These are phyloP conservation scores for Nesometra sesokonis DNA, from an alignment of 35 echinoderm and acorn worm genomes.

Conservation along the genomic window DNA sequence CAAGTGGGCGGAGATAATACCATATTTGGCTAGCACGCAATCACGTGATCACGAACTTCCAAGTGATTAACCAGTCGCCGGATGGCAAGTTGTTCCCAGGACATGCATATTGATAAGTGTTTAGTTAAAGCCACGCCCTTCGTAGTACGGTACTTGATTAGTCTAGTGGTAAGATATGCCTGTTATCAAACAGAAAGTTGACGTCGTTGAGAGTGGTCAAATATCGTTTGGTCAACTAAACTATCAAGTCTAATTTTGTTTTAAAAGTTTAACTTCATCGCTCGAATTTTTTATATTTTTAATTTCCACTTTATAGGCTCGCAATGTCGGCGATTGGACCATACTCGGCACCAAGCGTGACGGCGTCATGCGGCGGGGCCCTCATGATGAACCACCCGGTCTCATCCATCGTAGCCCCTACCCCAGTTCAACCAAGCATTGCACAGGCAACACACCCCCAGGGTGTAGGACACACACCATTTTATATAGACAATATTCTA, in stretches of 20 bases:
- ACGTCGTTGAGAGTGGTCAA: not conserved
- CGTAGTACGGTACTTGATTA: not conserved
- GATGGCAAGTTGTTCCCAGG: not conserved
- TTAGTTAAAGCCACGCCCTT: not conserved
- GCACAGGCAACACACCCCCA: not conserved
- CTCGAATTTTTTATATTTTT: not conserved
- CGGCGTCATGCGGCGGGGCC: not conserved
- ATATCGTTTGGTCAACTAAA: not conserved
- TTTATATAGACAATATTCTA: not conserved
- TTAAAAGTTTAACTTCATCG: not conserved
- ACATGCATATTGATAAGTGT: not conserved
- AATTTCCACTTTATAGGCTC: not conserved
- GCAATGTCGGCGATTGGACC: not conserved
- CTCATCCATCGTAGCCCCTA: not conserved
- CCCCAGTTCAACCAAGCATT: not conserved
- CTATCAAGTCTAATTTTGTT: not conserved
- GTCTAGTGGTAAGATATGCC: not conserved
- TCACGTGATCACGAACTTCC: not conserved
- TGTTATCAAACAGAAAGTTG: not conserved
- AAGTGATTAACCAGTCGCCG: not conserved
- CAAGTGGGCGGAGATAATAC: not conserved
- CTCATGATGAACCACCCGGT: not conserved
- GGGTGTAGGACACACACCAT: not conserved
- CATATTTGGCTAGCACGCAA: not conserved
- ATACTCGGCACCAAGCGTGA: not conserved